Evolutionary conservation across 2,797 vertebrate genomes (phyloP), one percentile per base, ranked within the genome.

Genomic region (Hippoglossus hippoglossus): DNA sequence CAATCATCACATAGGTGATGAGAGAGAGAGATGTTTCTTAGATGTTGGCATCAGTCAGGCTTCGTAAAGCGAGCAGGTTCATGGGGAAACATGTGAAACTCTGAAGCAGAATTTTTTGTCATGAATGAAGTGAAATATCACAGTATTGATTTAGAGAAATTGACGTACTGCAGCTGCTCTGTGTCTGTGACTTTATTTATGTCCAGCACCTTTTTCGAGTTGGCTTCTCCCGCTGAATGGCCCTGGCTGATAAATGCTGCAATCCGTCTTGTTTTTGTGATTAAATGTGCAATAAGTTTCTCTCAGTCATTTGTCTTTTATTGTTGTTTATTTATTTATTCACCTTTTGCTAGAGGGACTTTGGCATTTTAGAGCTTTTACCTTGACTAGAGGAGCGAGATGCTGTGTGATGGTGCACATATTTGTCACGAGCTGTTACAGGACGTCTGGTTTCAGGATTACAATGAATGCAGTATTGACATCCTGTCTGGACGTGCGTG

Each of bases 111-210:
- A n/a, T 11, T 75, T 21, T 36, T 31, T 67, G 16, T 55, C 41
- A 59, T 73, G 72, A 85, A 79, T 82, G 57, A 75, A 71, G 63
- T 54, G 22, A 65, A 77, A 75, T 75, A 67, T 72, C 46, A 63
- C 36, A 5, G n/a, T 3, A 6, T 44, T 73, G 69, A 75, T 77
- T 78, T 52, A 50, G 39, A 77, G 52, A 78, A 57, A 57, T 25
- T 63, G 63, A 68, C 31, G 11, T n/a, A 41, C 21, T 57, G 25
- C 19, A 9, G 31, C 59, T 19, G 53, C 73, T 73, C 28, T 51
- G 18, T 39, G 19, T 15, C 56, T 19, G 18, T 19, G 52, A 34
- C n/a, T 73, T 73, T 72, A 79, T 85, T 84, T 85, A 71, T 71
- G 72, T 54, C 16, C 55, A 7, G 36, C 39, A 49, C 49, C 57